Evolutionary conservation across 2,113 vertebrate species (phyloP).

Genomic region (Triplophysa tibetana): DNA sequence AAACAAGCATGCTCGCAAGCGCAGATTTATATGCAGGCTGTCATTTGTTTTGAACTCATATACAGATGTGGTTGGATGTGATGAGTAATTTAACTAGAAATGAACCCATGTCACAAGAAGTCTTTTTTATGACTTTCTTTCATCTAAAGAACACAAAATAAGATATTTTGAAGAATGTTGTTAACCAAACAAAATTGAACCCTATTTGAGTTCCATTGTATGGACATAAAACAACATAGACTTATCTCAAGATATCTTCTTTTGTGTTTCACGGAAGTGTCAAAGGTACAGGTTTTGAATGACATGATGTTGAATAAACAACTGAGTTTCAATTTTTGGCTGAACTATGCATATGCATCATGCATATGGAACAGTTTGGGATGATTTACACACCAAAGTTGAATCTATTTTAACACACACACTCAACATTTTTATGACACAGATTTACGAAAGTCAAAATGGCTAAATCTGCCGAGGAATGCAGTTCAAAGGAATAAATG

Average conservation of each 20-base stretch:
- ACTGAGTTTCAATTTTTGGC: too few species aligned
- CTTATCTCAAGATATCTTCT: too few species aligned
- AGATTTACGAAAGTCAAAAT: slow-evolving; percentile 21
- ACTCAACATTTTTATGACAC: slow-evolving; percentile 20
- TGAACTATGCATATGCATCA: too few species aligned
- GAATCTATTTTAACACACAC: neutral
- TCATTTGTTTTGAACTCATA: slow-evolving; percentile 18
- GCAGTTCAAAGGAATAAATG: slow-evolving; percentile 43
- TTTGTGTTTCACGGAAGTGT: too few species aligned
- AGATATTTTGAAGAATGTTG: too few species aligned
- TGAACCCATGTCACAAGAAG: neutral
- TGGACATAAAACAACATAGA: too few species aligned
- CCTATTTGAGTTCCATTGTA: too few species aligned
- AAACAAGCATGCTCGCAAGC: slow-evolving; percentile 53
- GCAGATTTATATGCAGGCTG: slow-evolving; percentile 31
- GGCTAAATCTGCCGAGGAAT: slow-evolving; percentile 59
- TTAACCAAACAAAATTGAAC: too few species aligned
- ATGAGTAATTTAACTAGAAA: neutral
- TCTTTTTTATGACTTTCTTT: neutral
- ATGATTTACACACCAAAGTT: neutral
- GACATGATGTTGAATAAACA: too few species aligned
- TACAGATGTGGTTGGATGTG: slow-evolving; percentile 35
- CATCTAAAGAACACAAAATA: too few species aligned
- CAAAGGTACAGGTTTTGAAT: too few species aligned
- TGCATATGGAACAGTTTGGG: too few species aligned